Conservation (phyloP, 92 coral and sea anemone species). For the Zoanthus sociatus region DNA sequence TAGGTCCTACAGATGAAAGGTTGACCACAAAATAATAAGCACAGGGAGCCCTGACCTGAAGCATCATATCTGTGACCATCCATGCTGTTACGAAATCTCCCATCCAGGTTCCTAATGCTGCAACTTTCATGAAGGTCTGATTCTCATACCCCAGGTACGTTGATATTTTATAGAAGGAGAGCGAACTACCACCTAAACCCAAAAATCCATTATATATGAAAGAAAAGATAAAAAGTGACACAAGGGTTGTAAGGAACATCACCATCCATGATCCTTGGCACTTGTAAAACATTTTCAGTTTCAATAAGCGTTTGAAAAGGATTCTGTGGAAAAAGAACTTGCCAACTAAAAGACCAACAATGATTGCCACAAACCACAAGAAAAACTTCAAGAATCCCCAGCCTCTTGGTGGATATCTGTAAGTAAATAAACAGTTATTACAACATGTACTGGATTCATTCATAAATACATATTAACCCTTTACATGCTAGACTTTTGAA, state of each 20-base stretch:
- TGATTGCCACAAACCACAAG: constrained; percentile 76
- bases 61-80: constrained; percentile 99
- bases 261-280: constrained; percentile 99
- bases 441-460: too few species aligned
- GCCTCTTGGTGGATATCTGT: constrained; percentile 88
- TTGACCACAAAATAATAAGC: too few species aligned
- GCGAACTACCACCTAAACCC: constrained; percentile 70
- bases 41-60: constrained; percentile 66
- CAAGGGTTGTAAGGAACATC: constrained; percentile 87
- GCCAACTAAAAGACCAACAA: constrained; percentile 82
- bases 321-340: constrained; percentile 88
- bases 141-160: constrained; percentile 81
- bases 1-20: too few species aligned
- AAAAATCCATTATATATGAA: constrained; percentile 90
- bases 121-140: constrained; percentile 96
- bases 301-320: constrained; percentile 68
- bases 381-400: constrained; percentile 91
- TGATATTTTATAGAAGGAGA: constrained; percentile 75
- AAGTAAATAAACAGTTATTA: not conserved
- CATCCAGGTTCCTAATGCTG: constrained; percentile 98
- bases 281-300: constrained; percentile 80
- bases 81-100: constrained; percentile 99
- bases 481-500: too few species aligned
- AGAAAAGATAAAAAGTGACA: constrained; percentile 86
- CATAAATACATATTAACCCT: too few species aligned